Evolutionary conservation across 2,888 invertebrate genomes (phyloP), one percentile per base, ranked within the genome.

Genomic region (Cephus pygmeus): DNA sequence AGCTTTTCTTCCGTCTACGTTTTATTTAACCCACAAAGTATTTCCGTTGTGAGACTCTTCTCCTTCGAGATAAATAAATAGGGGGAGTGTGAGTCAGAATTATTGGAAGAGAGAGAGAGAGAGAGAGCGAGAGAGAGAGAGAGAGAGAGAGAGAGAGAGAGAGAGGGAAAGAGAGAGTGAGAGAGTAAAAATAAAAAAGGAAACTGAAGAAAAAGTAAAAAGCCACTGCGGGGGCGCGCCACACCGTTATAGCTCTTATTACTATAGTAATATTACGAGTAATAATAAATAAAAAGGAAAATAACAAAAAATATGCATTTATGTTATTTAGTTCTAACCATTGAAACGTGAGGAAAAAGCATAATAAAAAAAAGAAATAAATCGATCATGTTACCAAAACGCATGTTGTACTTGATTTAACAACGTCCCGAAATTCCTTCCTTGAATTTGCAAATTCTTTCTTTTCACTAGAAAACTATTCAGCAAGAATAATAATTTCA

Each of bases 241-340:
- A 87, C 88, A 85, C 86, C 89, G 88, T 89, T 90, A 87, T 89
- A 89, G 88, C 85, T 89, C 87, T 87, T 89, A 89, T 87, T 86
- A 87, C 86, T 86, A 88, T 88, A 87, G 87, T 85, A 83, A 84
- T 83, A 84, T 82, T 86, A 88, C 85, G 85, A 88, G 81, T 87
- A 89, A 86, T 87, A 86, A 89, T 86, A 82, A 87, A 84, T 82
- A 86, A 85, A 88, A 83, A 84, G 83, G 88, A 84, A 88, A 89
- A 84, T 86, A 87, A 84, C 82, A 88, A 87, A 82, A 40, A 87
- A 86, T 86, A 90, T 87, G 88, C 88, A 88, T 90, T 90, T 89
- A 88, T 90, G 90, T 90, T 91, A 91, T 91, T 91, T 90, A 90
- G 90, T 91, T 90, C 85, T 90, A 89, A 89, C 84, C 87, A 88